These are phyloP conservation scores for Tetramorium simillimum DNA, from an alignment of 1,140 invertebrate genomes.

Conservation along the genomic window DNA sequence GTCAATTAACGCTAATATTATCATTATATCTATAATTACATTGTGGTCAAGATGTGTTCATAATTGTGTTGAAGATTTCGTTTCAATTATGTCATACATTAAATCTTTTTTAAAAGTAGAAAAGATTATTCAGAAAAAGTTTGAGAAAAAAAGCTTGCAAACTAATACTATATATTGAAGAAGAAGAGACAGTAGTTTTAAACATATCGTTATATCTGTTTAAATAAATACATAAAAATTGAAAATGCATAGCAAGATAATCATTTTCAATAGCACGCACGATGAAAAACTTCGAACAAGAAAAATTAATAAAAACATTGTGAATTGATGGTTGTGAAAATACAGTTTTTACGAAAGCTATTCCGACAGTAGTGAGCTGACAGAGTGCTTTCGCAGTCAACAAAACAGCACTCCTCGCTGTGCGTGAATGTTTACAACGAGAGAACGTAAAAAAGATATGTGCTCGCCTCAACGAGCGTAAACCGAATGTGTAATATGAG, in stretches of 20 bases:
- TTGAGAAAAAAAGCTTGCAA: not conserved
- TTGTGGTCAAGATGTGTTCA: not conserved
- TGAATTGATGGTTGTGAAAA: not conserved
- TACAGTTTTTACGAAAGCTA: not conserved
- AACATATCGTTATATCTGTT: not conserved
- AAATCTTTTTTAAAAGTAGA: not conserved
- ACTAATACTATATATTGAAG: not conserved
- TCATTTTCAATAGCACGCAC: slow-evolving; percentile 2
- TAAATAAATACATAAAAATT: slow-evolving; percentile 8
- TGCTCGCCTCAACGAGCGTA: slow-evolving; percentile 30
- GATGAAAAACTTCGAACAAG: not conserved
- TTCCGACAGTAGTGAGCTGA: not conserved
- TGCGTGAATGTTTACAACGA: slow-evolving; percentile 23
- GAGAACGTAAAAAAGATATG: slow-evolving; percentile 29
- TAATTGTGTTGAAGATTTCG: not conserved
- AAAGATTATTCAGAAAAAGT: not conserved
- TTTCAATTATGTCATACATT: not conserved
- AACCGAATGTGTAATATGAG: slow-evolving; percentile 31
- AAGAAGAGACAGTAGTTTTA: not conserved
- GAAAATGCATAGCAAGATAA: not conserved
- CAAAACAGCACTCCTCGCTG: slow-evolving; percentile 23
- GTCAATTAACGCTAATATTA: not conserved
- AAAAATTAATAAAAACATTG: not conserved
- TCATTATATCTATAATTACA: not conserved
- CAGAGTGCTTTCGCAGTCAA: not conserved